Base-by-base conservation (phyloP, 2,797 vertebrate species). In the Lepus townsendii region DNA sequence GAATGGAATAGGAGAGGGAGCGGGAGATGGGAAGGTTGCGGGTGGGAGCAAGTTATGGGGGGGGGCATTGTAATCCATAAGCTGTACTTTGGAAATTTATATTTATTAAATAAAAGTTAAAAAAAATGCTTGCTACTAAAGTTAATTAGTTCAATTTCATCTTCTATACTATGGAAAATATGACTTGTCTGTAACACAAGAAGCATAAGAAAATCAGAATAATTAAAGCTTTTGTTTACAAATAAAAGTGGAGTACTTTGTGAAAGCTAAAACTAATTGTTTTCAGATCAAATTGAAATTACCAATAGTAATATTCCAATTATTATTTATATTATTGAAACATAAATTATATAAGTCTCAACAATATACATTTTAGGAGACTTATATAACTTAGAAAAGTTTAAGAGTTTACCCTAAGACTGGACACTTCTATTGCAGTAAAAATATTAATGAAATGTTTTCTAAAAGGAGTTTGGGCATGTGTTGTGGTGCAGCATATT, bases 81-180 rank as follows among this genome's bases (percentile, higher is more conserved):
- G 42, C 42, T 42, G 42, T 42, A 42, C 42, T 42, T 42, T 42
- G 42, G 42, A 42, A 42, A 42, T 42, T 42, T 42, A 42, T 42
- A 42, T 42, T 42, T 42, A 42, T 42, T 42, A 42, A 42, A 42
- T 42, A 42, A 42, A 42, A 42, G 42, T 9, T 42, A 42, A 42
- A 42, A 9, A 42, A 38, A 38, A 6, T 42, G 42, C 42, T 42
- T 42, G 42, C 42, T 20, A 78, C 65, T 71, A 85, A 77, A 88
- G 8, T 72, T 82, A 85, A 80, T 88, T 84, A 85, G 3, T 30
- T 96, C 22, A 77, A 27, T 88, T 96, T 95, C 73, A 35, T 78
- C 22, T 80, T 92, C 69, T 72, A 50, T 95, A 65, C 35, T 88
- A 60, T 8, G 65, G 32, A 5, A 94, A 83, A 75, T 84, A 72